Conservation (phyloP, 2,797 vertebrate genomes). For the Monodelphis domestica region DNA sequence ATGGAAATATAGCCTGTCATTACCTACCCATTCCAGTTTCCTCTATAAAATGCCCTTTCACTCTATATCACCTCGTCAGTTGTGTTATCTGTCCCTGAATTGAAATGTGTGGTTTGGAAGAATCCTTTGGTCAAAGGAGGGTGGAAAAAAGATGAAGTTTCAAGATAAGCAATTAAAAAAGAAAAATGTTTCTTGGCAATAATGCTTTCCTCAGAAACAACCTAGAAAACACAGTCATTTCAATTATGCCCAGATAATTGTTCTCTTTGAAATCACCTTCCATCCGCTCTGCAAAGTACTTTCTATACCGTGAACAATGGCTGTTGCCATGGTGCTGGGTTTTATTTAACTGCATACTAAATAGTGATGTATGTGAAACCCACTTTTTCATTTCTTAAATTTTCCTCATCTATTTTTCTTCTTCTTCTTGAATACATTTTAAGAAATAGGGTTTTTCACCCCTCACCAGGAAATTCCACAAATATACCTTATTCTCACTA, state of each 20-base stretch:
- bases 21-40: neutral
- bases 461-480: neutral
- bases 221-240: conserved; percentile 27
- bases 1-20: neutral
- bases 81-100: conserved; percentile 4
- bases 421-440: conserved; percentile 39
- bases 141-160: conserved; percentile 32
- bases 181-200: conserved; percentile 18
- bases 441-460: neutral
- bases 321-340: neutral
- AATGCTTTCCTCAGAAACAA: conserved; percentile 35
- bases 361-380: neutral
- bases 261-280: conserved; percentile 48
- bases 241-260: conserved; percentile 31
- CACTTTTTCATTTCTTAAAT: neutral
- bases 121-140: neutral
- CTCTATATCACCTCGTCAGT: neutral
- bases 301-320: neutral
- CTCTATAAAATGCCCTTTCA: neutral
- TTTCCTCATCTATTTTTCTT: neutral
- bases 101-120: conserved; percentile 23
- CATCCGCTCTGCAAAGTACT: neutral
- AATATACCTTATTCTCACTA: neutral
- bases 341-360: conserved; percentile 38
- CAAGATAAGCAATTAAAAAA: conserved; percentile 47